Base-by-base conservation (phyloP, 2,113 vertebrate genomes). In the Sterna hirundo region DNA sequence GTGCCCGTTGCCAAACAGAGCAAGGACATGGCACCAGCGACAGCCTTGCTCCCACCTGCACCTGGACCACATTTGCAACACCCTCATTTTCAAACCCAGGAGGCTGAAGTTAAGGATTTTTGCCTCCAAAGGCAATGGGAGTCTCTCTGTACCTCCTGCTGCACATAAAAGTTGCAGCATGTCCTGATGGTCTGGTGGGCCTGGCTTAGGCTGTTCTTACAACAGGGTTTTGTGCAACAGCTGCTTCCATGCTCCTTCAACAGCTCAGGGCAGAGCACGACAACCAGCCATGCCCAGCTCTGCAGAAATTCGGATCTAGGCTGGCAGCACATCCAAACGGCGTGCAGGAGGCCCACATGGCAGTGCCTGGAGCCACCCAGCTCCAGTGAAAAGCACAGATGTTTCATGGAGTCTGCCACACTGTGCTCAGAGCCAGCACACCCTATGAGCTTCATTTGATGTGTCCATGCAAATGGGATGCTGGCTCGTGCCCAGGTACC, bases 281-380 rank as follows among this genome's bases (percentile, higher is more conserved):
- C 42, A 60, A 32, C 10, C 42, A 64, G 62, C 15, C 30, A 15
- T 13, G 27, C 30, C 55, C 49, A 87, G 83, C 6, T 2, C 60
- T 16, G 29, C 21, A 36, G 61, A 68, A 80, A 65, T 32, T 49
- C 2, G 1, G 64, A 14, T 55, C 5, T 22, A 40, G n/a, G 40
- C 57, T 71, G 80, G 47, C 57, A 78, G 79, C 46, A 40, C 38
- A 69, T 16, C 38, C 46, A 18, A 70, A 42, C 2, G 5, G 52
- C 1, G 0, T 5, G 46, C 27, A 23, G 3, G 5, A 76, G 27
- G 38, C 61, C 42, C 27, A 25, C 38, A 1, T 0, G 2, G 26
- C 46, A 19, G 23, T 5, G 34, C 47, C n/a, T 15, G 34, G 7
- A 77, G 64, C 25, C 27, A 20, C 46, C 10, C 23, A 38, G 52